Evolutionary conservation across 2,888 invertebrate genomes (phyloP), one percentile per base, ranked within the genome.

Genomic region (Nesidiocoris tenuis): DNA sequence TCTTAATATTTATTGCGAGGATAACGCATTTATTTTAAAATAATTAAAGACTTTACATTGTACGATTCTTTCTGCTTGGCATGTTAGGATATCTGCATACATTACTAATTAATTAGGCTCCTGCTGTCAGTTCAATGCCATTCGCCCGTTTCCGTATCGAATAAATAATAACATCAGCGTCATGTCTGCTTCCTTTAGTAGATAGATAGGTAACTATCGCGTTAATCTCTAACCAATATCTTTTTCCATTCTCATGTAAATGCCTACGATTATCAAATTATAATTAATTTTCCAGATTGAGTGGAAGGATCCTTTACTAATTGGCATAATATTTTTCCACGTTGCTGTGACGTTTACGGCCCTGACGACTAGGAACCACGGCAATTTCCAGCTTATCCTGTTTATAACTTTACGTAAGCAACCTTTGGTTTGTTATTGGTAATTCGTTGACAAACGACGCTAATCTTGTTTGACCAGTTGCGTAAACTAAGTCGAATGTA

Each of bases 251-350:
- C 55, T 19, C 59, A 3, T 18, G 19, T n/a, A 59, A 2, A n/a
- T 9, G 7, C 18, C n/a, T 59, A 3, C 18, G 19, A 9, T n/a
- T 19, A 59, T 5, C 59, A 5, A n/a, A n/a, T 59, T 63, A 23
- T 65, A 24, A 24, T 17, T 76, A 75, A 78, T 77, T 77, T 86
- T 87, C 82, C 86, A 93, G 94, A 93, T 95, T 83, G 94, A 95
- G 83, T 95, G 94, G 94, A 87, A 88, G 81, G 95, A 95, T 84
- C 94, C 94, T 3, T 94, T 94, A 93, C 86, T 95, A 16, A 90
- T 93, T 78, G 90, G 89, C 17, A 84, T 95, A 16, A 84, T 94
- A 79, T 85, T 89, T 61, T 90, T 93, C 83, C 95, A 95, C 83
- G 84, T 94, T 59, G 84, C 90, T 65, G 88, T 93, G 24, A 93